A percentile compares a stretch with the other conserved stretches of the same genome.
phyloP scores from a whole-genome alignment of 2,888 invertebrate genomes.

The Apantesis nais region DNA sequence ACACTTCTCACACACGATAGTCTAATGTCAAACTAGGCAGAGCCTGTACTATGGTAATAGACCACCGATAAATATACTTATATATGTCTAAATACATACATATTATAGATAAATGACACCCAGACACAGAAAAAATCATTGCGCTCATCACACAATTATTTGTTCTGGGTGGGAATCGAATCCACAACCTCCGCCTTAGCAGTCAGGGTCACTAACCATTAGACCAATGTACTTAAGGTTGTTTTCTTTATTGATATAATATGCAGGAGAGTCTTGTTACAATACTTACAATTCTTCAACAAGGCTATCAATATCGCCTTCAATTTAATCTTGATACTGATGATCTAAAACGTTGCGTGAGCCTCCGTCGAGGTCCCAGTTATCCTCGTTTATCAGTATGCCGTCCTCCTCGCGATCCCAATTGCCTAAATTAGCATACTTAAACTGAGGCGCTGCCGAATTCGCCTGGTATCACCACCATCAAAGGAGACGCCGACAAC shows the following conservation, averaged over 20 bases:
- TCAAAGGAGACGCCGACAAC: slow-evolving; percentile 67
- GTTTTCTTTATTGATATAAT: background rate
- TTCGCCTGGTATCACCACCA: slow-evolving; percentile 64
- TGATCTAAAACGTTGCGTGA: background rate
- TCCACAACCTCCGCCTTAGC: too few relatives aligned
- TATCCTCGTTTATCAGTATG: slow-evolving; percentile 59
- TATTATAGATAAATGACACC: too few relatives aligned
- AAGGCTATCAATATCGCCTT: background rate
- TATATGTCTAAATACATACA: too few relatives aligned
- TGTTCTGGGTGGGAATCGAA: too few relatives aligned
- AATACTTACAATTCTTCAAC: background rate
- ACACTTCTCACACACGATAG: too few relatives aligned
- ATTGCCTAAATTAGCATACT: slow-evolving; percentile 80
- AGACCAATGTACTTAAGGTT: too few relatives aligned
- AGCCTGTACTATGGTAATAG: too few relatives aligned
- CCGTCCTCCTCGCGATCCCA: slow-evolving; percentile 60
- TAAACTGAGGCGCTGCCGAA: slow-evolving; percentile 71
- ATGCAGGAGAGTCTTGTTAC: background rate
- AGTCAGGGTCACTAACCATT: too few relatives aligned
- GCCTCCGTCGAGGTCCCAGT: slow-evolving; percentile 12
- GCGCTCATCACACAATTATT: too few relatives aligned
- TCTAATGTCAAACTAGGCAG: too few relatives aligned
- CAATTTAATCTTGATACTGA: background rate
- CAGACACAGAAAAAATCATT: too few relatives aligned
- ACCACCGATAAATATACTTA: too few relatives aligned